phyloP scores from a whole-genome alignment of 2,888 invertebrate species.

The Latrodectus elegans region DNA sequence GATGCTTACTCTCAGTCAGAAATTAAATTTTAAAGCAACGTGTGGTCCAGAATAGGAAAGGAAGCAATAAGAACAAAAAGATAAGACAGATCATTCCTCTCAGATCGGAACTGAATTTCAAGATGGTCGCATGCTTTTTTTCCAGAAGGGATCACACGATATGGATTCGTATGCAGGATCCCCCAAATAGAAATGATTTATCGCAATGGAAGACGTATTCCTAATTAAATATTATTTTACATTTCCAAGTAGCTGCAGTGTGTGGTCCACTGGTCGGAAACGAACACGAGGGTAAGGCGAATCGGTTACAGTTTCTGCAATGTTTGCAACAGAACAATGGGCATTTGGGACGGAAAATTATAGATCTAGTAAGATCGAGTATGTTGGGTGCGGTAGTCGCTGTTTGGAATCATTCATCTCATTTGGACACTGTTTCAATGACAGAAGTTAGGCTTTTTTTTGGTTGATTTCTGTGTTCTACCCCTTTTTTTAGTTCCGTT shows the following conservation, averaged over 20 bases:
- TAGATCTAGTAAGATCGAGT: conserved; percentile 14
- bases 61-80: too few relatives aligned
- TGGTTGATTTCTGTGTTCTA: background rate
- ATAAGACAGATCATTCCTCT: too few relatives aligned
- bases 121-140: too few relatives aligned
- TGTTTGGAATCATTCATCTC: conserved; percentile 21
- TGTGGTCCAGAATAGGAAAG: too few relatives aligned
- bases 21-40: too few relatives aligned
- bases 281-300: too few relatives aligned
- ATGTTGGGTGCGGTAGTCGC: conserved; percentile 27
- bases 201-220: background rate
- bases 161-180: background rate
- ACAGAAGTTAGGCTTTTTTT: background rate
- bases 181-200: background rate
- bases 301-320: too few relatives aligned
- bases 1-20: too few relatives aligned
- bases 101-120: too few relatives aligned
- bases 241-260: conserved; percentile 4
- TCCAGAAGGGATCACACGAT: background rate
- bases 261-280: conserved; percentile 22
- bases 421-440: background rate
- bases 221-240: conserved; percentile 10
- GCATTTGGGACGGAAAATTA: conserved; percentile 5
- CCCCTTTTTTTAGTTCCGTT: background rate
- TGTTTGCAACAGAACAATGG: too few relatives aligned